Conservation (phyloP, 2,113 vertebrate species). For the Uria lomvia region DNA sequence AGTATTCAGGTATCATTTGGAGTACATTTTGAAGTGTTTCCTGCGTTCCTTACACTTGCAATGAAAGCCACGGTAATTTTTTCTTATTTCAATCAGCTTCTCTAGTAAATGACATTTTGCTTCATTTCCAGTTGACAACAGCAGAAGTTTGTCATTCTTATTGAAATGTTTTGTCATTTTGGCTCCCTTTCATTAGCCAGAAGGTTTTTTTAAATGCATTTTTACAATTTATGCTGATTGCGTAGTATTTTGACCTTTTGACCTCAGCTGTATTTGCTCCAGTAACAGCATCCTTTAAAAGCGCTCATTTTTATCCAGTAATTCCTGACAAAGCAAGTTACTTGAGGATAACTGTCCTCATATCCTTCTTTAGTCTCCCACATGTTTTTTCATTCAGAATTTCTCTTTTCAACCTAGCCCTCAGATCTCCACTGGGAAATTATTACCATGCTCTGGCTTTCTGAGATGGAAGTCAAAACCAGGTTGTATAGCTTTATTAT, state of each 20-base stretch:
- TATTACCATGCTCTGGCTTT: background rate
- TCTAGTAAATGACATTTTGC: background rate
- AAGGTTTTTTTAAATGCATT: background rate
- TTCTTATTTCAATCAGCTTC: background rate
- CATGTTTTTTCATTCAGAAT: background rate
- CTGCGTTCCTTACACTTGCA: background rate
- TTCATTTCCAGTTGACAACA: background rate
- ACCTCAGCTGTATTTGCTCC: background rate
- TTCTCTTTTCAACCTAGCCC: background rate
- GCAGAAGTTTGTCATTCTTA: background rate
- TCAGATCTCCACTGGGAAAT: background rate
- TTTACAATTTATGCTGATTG: background rate
- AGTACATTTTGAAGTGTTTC: background rate
- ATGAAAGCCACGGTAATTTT: background rate
- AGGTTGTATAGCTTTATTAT: background rate
- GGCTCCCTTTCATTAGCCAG: background rate
- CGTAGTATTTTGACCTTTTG: background rate
- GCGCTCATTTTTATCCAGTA: background rate
- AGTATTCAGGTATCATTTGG: background rate
- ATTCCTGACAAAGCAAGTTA: background rate
- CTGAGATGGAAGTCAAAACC: background rate
- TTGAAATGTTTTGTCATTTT: conserved; percentile 3
- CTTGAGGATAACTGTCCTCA: background rate
- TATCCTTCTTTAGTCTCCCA: background rate
- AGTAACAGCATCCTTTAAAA: background rate